Conservation (phyloP, 2,797 vertebrate genomes). For the Bryconaethiops microstoma region DNA sequence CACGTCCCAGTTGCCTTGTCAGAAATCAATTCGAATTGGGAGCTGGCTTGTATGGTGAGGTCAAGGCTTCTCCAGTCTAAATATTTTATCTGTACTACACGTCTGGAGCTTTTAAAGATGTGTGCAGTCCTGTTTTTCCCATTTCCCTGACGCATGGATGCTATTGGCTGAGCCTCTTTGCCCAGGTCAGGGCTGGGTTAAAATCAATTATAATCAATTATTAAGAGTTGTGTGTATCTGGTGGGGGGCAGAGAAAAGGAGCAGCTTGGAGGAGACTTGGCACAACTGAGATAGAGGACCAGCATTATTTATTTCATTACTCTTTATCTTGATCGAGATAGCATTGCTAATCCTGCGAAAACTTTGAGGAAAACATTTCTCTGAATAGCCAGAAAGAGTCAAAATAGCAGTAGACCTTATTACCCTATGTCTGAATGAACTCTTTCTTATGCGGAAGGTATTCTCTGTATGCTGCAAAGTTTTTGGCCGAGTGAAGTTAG, state of each 20-base stretch:
- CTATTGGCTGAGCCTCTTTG: conserved; percentile 82
- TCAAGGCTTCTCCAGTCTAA: conserved; percentile 91
- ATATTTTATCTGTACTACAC: conserved; percentile 94
- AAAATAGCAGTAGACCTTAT: not conserved
- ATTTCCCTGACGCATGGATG: conserved; percentile 79
- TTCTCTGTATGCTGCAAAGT: conserved; percentile 1
- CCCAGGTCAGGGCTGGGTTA: conserved; percentile 88
- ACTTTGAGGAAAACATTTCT: conserved; percentile 6
- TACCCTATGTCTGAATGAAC: not conserved
- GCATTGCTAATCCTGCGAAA: conserved; percentile 16
- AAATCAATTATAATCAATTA: conserved; percentile 97
- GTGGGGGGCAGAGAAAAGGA: conserved; percentile 71
- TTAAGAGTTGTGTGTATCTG: conserved; percentile 83
- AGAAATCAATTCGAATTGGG: conserved; percentile 95
- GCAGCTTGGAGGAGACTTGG: conserved; percentile 41
- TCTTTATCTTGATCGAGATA: conserved; percentile 21
- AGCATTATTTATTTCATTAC: conserved; percentile 53
- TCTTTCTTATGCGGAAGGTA: conserved; percentile 20
- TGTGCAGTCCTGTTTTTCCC: conserved; percentile 79
- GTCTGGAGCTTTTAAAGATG: conserved; percentile 93
- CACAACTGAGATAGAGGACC: conserved; percentile 51
- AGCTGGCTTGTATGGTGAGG: conserved; percentile 87
- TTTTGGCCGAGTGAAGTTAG: not conserved
- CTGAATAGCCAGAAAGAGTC: not conserved
- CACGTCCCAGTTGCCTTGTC: conserved; percentile 93